These are phyloP conservation scores for Gambelia wislizenii DNA, from an alignment of 2,797 vertebrate genomes.

Conservation along the genomic window DNA sequence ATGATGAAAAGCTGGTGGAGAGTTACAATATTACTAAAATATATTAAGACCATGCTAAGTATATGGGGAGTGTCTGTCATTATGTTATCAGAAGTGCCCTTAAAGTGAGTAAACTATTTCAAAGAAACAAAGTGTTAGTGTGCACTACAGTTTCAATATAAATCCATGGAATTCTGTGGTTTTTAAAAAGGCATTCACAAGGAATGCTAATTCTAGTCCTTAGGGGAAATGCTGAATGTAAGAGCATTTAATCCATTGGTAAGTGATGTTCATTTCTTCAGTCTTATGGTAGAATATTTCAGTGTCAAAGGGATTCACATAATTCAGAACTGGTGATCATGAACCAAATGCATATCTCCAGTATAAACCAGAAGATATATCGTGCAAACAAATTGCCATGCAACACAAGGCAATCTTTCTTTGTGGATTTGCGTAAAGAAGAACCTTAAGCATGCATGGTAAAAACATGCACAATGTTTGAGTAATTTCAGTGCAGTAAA, in stretches of 20 bases:
- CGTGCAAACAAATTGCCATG: neutral
- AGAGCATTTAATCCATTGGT: neutral
- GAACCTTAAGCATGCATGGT: neutral
- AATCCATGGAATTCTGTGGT: neutral
- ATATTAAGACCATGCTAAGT: conserved; percentile 22
- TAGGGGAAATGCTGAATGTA: neutral
- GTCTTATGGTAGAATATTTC: neutral
- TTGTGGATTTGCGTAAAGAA: neutral
- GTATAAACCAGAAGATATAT: neutral
- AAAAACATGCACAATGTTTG: too few species aligned
- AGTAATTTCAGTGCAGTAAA: neutral
- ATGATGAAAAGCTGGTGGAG: neutral
- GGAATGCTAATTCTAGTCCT: neutral
- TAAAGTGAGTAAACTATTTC: neutral
- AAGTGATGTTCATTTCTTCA: neutral
- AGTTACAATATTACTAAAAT: conserved; percentile 41
- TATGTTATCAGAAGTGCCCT: neutral
- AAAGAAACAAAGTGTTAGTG: neutral
- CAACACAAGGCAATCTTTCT: neutral
- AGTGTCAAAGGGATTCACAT: neutral
- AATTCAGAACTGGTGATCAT: neutral
- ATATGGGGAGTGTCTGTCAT: neutral
- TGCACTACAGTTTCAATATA: neutral
- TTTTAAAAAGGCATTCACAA: too few species aligned
- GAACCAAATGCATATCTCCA: neutral